Base-by-base conservation (phyloP, 37 sponge, comb jelly and placozoan species). In the Axinella damicornis region DNA sequence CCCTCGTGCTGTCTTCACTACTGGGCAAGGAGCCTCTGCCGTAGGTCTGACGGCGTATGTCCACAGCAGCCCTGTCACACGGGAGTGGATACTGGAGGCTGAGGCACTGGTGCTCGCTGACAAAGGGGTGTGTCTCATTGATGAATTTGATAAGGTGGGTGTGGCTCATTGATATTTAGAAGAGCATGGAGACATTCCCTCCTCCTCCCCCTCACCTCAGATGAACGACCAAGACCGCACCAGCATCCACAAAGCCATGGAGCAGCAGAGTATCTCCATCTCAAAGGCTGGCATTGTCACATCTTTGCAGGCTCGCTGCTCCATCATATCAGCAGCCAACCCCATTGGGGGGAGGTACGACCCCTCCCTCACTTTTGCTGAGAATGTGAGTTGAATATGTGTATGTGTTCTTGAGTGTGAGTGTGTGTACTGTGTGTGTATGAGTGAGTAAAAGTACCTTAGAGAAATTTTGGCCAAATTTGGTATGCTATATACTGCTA, bases 221-320 rank as follows among this genome's bases (percentile, higher is more conserved):
- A 98, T 98, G 99, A 98, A 90, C 79, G 99, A 98, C 69, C 78
- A 89, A 76, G 99, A 98, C 65, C 85, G 99, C 2, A 98, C 99
- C 18, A 94, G 95, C 62, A 98, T 98, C 68, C 99, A 98, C 71
- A 97, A 98, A 56, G 99, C 99, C 1, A 98, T 98, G 99, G 99
- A 98, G 69, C 99, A 98, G 70, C 99, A 98, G 89, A 98, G 97
- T 57, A 98, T 98, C 38, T 98, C 99, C 56, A 93, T 98, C 19
- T 95, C 96, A 52, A 98, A 98, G 73, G 99, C 99, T 58, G 99
- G 99, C 21, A 99, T 99, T 57, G 99, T 99, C n/a, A 97, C 99
- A 30, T 97, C 97, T 5, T 84, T 99, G 30, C 99, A 93, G 81
- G 99, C 99, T 35, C 76, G 99, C 27, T 99, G 99, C 83, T 82